Conservation (phyloP, 2,113 vertebrate genomes). For the Porphyrio hochstetteri region DNA sequence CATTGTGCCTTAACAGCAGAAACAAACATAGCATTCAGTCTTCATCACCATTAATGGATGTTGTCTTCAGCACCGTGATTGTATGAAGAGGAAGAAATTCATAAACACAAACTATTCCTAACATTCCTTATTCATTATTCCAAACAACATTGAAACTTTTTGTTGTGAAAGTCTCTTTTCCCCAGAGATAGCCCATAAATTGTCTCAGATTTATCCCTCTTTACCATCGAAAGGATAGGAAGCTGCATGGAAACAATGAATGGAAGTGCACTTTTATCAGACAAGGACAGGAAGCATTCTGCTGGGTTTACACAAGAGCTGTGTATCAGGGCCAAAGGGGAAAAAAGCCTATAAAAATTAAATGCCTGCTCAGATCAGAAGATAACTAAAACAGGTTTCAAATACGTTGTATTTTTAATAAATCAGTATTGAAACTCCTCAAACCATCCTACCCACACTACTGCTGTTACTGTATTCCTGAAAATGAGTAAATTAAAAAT, state of each 20-base stretch:
- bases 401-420: conserved; percentile 27
- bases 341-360: not conserved
- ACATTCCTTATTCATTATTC: not conserved
- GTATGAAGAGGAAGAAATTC: not conserved
- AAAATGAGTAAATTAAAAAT: conserved; percentile 62
- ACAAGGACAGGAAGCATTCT: conserved; percentile 75
- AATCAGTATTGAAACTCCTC: conserved; percentile 19
- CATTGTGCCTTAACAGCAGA: not conserved
- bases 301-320: conserved; percentile 62
- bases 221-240: conserved; percentile 70
- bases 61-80: not conserved
- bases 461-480: conserved; percentile 27
- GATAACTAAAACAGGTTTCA: conserved; percentile 24
- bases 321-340: conserved; percentile 36
- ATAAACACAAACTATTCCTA: not conserved
- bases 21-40: not conserved
- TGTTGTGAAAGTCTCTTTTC: conserved; percentile 44
- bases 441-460: conserved; percentile 6
- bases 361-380: conserved; percentile 38
- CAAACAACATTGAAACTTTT: not conserved
- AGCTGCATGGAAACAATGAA: conserved; percentile 75
- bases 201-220: conserved; percentile 58
- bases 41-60: not conserved
- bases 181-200: conserved; percentile 62
- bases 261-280: conserved; percentile 75